Evolutionary conservation across 1,140 invertebrate genomes (phyloP), one percentile per base, ranked within the genome.

Genomic region (Psilanteris sp.): DNA sequence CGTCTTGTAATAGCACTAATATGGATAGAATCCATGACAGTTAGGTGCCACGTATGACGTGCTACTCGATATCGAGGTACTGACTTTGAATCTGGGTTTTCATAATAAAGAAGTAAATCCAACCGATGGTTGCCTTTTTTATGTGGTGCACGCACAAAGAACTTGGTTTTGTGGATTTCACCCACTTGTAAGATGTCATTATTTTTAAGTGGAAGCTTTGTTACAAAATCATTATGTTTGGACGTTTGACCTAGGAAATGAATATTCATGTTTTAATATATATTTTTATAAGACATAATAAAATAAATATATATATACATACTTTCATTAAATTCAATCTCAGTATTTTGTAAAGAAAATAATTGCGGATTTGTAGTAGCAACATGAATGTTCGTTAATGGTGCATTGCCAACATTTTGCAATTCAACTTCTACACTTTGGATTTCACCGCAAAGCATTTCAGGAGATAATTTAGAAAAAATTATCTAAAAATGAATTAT

Each of bases 31-130:
- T 93, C 91, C 36, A 92, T 86, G n/a, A 94, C 91, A 26, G 90
- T 90, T n/a, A 94, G 83, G 44, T 91, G 89, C 90, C 92, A 93
- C 10, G 89, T 90, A 64, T 94, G 93, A 3, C 92, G 90, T 15
- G 93, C 90, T 5, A 94, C 80, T 31, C 93, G 88, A 81, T 94
- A 91, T 71, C 85, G 89, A 3, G 90, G 83, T 62, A 84, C 74
- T 62, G 85, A 81, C 70, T 87, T 89, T 1, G 75, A 39, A 20
- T 89, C 77, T 0, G 86, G 83, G 77, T 92, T 90, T 77, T 93
- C 91, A 82, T 95, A 95, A 80, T 94, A 94, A 79, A 94, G 93
- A 18, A 95, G 84, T 50, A 95, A 84, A 79, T 94, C 90, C 11
- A 94, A 82, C 3, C 88, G 87, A 78, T 93, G 91, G 6, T 88